phyloP scores from a whole-genome alignment of 1,140 invertebrate genomes.

The Papilio polyxenes region DNA sequence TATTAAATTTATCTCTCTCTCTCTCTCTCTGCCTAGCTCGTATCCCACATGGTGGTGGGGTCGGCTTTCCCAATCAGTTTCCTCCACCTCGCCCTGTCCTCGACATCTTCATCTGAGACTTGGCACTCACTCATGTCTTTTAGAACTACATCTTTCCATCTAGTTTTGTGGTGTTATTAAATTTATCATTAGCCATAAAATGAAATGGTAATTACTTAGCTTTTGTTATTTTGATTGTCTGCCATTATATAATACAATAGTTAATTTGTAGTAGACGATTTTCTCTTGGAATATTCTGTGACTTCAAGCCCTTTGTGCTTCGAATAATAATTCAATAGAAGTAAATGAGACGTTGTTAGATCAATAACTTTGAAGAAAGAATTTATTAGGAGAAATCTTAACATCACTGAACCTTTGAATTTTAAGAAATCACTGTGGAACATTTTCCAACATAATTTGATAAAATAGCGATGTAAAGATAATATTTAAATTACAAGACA shows the following conservation, averaged over 20 bases:
- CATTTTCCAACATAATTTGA: not conserved
- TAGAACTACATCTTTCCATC: too few relatives aligned
- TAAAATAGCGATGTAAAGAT: conserved; percentile 12
- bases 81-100: too few relatives aligned
- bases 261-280: too few relatives aligned
- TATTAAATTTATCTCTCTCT: not conserved
- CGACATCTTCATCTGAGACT: too few relatives aligned
- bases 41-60: too few relatives aligned
- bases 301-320: too few relatives aligned
- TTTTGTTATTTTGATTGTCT: not conserved
- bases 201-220: not conserved
- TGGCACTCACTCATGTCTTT: too few relatives aligned
- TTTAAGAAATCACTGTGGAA: not conserved
- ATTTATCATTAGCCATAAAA: not conserved
- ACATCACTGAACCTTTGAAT: not conserved
- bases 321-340: too few relatives aligned
- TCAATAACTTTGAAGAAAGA: not conserved
- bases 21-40: too few relatives aligned
- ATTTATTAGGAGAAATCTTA: not conserved
- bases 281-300: too few relatives aligned
- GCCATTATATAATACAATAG: not conserved
- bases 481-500: conserved; percentile 11
- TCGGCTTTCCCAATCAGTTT: too few relatives aligned
- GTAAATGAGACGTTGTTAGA: not conserved
- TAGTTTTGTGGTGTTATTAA: too few relatives aligned